Conservation (phyloP, 2,113 vertebrate species). For the Jaculus jaculus region DNA sequence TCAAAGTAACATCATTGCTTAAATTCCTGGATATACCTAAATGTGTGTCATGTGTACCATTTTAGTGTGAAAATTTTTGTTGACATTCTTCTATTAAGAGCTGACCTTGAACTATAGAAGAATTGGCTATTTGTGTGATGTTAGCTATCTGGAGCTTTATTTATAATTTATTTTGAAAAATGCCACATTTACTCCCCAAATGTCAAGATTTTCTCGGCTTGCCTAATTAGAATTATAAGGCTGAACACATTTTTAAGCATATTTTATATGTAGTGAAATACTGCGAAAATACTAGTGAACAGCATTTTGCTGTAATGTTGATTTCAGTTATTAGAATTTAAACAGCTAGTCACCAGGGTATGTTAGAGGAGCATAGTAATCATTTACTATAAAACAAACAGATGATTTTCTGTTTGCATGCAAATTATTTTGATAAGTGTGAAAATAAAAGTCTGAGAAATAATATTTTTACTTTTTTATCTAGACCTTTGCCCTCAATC, state of each 20-base stretch:
- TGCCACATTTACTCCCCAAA: constrained; percentile 79
- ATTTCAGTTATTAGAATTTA: constrained; percentile 75
- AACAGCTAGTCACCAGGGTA: constrained; percentile 79
- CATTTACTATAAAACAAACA: constrained; percentile 73
- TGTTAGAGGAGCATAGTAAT: constrained; percentile 75
- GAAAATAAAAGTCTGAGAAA: constrained; percentile 73
- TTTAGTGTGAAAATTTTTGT: constrained; percentile 75
- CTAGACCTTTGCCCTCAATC: constrained; percentile 41
- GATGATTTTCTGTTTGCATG: constrained; percentile 77
- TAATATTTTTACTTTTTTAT: constrained; percentile 81
- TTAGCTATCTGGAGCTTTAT: constrained; percentile 79
- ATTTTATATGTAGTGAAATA: constrained; percentile 83
- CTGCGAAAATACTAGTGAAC: constrained; percentile 85
- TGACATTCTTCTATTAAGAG: constrained; percentile 81
- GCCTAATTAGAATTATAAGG: constrained; percentile 82
- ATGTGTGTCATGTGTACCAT: constrained; percentile 65
- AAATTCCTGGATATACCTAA: constrained; percentile 69
- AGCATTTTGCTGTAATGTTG: constrained; percentile 83
- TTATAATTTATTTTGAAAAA: constrained; percentile 82
- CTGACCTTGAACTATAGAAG: constrained; percentile 80
- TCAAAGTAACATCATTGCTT: constrained; percentile 77
- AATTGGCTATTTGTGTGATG: constrained; percentile 78
- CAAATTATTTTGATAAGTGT: constrained; percentile 82
- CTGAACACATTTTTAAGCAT: constrained; percentile 80
- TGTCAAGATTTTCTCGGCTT: constrained; percentile 80